A percentile compares a stretch with the other conserved stretches of the same genome.
These are phyloP conservation scores for Hanleya hanleyi DNA, from an alignment of 2,888 invertebrate species.

Conservation along the genomic window DNA sequence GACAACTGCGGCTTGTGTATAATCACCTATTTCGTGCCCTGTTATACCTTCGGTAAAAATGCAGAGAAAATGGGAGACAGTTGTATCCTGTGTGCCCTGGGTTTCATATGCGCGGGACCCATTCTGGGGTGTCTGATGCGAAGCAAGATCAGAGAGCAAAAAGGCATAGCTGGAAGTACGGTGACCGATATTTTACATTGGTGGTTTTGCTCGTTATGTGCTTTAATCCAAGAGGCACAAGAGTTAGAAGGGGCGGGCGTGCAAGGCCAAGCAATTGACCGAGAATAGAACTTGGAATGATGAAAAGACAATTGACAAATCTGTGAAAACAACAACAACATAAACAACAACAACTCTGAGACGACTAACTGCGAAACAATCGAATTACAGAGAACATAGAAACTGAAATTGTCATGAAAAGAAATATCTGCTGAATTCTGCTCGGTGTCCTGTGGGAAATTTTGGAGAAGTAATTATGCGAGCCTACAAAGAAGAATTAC, in stretches of 20 bases:
- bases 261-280: not conserved
- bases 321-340: too few species aligned
- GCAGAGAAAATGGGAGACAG: slow-evolving; percentile 67
- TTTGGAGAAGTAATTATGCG: too few species aligned
- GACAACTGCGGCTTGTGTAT: slow-evolving; percentile 66
- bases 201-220: slow-evolving; percentile 62
- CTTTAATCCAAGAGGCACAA: slow-evolving; percentile 63
- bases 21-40: slow-evolving; percentile 67
- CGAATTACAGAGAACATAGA: too few species aligned
- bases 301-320: too few species aligned
- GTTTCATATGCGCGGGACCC: slow-evolving; percentile 39
- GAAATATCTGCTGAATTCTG: too few species aligned
- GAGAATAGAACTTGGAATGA: too few species aligned
- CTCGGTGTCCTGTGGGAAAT: too few species aligned
- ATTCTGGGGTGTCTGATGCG: slow-evolving; percentile 55
- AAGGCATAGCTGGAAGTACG: slow-evolving; percentile 60
- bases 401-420: too few species aligned
- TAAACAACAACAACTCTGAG: too few species aligned
- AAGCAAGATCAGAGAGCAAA: slow-evolving; percentile 62
- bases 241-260: slow-evolving; percentile 29
- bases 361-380: too few species aligned
- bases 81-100: slow-evolving; percentile 62
- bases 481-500: too few species aligned
- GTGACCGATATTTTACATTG: slow-evolving; percentile 56
- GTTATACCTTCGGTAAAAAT: slow-evolving; percentile 69